These are phyloP conservation scores for Trichonephila inaurata DNA, from an alignment of 1,140 invertebrate species.

Conservation along the genomic window DNA sequence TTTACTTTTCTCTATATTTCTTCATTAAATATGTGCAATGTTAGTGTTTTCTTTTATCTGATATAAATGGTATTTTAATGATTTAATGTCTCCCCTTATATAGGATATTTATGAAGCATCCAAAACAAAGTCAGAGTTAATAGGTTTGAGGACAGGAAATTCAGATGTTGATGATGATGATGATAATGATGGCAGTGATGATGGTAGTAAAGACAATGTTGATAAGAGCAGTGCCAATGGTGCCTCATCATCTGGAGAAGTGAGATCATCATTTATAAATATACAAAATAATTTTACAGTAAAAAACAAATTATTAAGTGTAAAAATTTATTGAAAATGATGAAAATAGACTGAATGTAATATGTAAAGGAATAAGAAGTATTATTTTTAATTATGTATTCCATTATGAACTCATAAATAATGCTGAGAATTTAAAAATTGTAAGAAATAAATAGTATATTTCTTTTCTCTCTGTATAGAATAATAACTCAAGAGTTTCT, in stretches of 20 bases:
- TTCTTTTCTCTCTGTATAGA: too few species aligned
- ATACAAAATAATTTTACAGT: too few species aligned
- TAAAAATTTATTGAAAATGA: not conserved
- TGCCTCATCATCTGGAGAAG: slow-evolving; percentile 5
- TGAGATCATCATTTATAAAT: not conserved
- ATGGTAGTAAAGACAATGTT: not conserved
- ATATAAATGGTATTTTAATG: not conserved
- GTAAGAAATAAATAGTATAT: too few species aligned
- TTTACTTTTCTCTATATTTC: not conserved
- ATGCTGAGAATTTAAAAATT: too few species aligned
- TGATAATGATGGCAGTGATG: not conserved
- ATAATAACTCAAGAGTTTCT: too few species aligned
- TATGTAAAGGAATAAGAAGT: too few species aligned
- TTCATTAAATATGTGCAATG: not conserved
- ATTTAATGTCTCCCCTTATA: not conserved
- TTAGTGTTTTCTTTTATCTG: not conserved
- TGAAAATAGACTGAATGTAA: too few species aligned
- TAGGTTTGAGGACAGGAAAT: slow-evolving; percentile 27
- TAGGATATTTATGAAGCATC: slow-evolving; percentile 71
- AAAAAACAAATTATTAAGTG: not conserved
- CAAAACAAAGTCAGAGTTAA: slow-evolving; percentile 71
- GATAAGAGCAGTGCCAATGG: not conserved
- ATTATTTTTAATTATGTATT: too few species aligned
- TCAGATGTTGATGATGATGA: slow-evolving; percentile 37
- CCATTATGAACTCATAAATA: too few species aligned